Conservation (phyloP, 2,888 invertebrate species). For the Tachina fera region DNA sequence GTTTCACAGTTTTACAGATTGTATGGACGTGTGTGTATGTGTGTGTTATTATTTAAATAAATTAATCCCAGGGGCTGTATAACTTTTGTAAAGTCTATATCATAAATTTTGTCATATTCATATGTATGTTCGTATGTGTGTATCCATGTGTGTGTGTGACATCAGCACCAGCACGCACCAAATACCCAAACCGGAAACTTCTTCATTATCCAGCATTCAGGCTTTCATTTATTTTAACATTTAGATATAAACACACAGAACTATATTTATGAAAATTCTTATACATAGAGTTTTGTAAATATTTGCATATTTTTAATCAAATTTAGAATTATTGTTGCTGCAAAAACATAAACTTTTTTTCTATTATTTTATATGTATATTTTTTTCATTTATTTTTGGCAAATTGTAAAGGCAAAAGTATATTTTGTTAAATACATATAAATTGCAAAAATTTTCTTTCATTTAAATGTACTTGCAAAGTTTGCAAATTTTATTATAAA, state of each 20-base stretch:
- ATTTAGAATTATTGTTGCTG: conserved; percentile 58
- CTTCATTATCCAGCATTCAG: conserved; percentile 30
- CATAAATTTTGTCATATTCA: conserved; percentile 24
- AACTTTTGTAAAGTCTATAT: conserved; percentile 48
- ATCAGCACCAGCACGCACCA: conserved; percentile 4
- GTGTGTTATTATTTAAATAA: conserved; percentile 66
- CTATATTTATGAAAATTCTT: background rate
- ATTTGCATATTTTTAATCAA: conserved; percentile 71
- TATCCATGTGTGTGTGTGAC: background rate
- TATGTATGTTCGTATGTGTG: background rate
- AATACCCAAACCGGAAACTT: conserved; percentile 9
- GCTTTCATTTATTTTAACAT: conserved; percentile 27
- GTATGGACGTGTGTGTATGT: background rate
- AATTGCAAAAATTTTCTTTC: conserved; percentile 33
- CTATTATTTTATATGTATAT: background rate
- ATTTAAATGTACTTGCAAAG: conserved; percentile 44
- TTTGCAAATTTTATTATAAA: background rate
- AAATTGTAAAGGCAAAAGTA: conserved; percentile 45
- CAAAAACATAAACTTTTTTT: background rate
- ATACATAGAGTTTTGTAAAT: conserved; percentile 21
- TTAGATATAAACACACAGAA: background rate
- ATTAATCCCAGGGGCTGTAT: conserved; percentile 67
- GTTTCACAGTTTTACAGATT: conserved; percentile 39
- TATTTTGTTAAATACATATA: conserved; percentile 30
- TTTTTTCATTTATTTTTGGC: conserved; percentile 26